Percentiles rank a stretch among this genome's conserved stretches.
Conservation (phyloP, 2,888 invertebrate genomes). For the Drosophila flavopinicola region DNA sequence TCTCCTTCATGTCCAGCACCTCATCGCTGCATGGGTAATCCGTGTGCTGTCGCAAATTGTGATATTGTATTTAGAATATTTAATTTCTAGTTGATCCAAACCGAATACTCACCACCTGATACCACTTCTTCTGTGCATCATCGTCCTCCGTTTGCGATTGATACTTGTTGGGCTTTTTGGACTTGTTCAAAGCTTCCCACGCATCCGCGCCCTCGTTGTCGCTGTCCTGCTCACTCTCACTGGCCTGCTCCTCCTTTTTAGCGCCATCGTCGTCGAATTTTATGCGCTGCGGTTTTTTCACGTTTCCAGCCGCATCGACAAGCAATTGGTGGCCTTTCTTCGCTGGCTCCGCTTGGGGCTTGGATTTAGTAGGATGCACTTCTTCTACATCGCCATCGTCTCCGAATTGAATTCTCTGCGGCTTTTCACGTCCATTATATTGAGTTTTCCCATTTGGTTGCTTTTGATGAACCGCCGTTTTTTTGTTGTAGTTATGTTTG, state of each 20-base stretch:
- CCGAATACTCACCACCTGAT: constrained; percentile 74
- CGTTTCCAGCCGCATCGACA: constrained; percentile 6
- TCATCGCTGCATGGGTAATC: constrained; percentile 80
- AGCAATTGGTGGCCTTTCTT: constrained; percentile 31
- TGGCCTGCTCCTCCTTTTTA: constrained; percentile 12
- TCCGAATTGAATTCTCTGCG: constrained; percentile 42
- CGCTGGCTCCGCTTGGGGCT: constrained; percentile 11
- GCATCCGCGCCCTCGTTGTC: constrained; percentile 15
- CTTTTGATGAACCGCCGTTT: constrained; percentile 22
- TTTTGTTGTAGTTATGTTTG: constrained; percentile 48
- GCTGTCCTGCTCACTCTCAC: constrained; percentile 37
- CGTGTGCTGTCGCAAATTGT: constrained; percentile 62
- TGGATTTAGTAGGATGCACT: constrained; percentile 7
- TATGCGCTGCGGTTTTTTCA: constrained; percentile 63
- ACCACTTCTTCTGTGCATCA: constrained; percentile 82
- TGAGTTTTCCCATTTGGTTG: constrained; percentile 14
- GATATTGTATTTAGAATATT: not conserved
- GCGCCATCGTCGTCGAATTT: constrained; percentile 59
- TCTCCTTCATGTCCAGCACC: constrained; percentile 82
- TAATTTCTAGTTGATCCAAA: no score
- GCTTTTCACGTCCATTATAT: constrained; percentile 22
- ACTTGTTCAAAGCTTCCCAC: constrained; percentile 8
- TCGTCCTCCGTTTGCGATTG: constrained; percentile 58
- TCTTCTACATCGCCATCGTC: constrained; percentile 24
- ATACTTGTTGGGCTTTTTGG: constrained; percentile 50